Evolutionary conservation across 2,888 invertebrate species (phyloP).

Genomic region (Lacanobia wlatinum): DNA sequence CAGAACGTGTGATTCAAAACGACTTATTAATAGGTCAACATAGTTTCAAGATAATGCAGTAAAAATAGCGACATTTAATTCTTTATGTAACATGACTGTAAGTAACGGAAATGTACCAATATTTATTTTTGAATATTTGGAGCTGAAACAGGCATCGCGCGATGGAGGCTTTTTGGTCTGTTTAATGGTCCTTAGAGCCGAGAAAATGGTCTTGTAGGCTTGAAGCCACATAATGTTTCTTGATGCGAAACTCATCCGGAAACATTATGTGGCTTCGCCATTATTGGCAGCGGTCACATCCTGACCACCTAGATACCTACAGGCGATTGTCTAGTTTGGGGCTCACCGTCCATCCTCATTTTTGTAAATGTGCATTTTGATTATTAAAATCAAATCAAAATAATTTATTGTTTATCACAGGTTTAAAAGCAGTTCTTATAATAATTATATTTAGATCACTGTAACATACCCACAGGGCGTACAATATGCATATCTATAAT

Average conservation of each 20-base stretch:
- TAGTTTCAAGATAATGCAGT: conserved; percentile 32
- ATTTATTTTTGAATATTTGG: conserved; percentile 3
- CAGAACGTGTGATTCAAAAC: conserved; percentile 12
- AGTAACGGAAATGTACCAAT: conserved; percentile 36
- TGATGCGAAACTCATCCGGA: background rate
- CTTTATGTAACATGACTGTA: conserved; percentile 2
- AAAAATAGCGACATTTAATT: conserved; percentile 14
- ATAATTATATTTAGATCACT: no score
- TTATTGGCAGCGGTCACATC: no score
- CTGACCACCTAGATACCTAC: no score
- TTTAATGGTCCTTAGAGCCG: background rate
- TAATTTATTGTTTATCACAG: no score
- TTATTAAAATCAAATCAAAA: no score
- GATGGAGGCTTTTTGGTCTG: background rate
- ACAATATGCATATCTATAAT: no score
- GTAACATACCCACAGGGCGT: no score
- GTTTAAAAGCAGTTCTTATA: no score
- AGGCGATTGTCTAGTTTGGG: no score
- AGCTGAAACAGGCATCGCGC: background rate
- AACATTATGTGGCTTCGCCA: no score
- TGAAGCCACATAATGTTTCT: background rate
- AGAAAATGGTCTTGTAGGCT: background rate
- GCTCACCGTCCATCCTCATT: no score
- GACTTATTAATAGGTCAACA: conserved; percentile 31
- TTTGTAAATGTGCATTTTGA: no score